phyloP scores from a whole-genome alignment of 2,888 invertebrate species.

The Mycogona germanica region DNA sequence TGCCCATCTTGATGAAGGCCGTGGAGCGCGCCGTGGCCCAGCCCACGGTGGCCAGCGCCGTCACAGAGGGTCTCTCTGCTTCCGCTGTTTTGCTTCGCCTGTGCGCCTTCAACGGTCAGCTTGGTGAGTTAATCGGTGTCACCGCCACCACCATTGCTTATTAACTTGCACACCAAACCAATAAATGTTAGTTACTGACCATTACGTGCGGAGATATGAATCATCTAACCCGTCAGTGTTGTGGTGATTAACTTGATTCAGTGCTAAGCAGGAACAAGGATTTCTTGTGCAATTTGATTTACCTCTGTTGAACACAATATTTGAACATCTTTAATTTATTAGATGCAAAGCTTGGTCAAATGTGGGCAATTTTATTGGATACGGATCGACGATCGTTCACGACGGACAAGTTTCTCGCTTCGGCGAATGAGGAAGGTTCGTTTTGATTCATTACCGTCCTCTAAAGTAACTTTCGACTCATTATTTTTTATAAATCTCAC shows the following conservation, averaged over 20 bases:
- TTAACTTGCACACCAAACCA: not conserved
- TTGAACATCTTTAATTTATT: no score
- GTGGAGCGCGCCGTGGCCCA: constrained; percentile 64
- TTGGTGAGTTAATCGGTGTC: not conserved
- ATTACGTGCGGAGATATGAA: not conserved
- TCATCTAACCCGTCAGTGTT: not conserved
- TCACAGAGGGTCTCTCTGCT: constrained; percentile 59
- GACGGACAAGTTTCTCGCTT: constrained; percentile 62
- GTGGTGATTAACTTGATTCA: not conserved
- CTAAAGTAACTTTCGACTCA: no score
- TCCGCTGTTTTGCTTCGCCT: constrained; percentile 53
- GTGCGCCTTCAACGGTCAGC: constrained; percentile 37
- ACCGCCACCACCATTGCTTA: not conserved
- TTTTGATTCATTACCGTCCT: not conserved
- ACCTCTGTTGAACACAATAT: no score
- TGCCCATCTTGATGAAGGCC: constrained; percentile 52
- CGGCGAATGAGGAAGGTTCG: constrained; percentile 53
- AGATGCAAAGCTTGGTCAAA: constrained; percentile 40
- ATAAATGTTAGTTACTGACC: no score
- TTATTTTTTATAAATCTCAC: no score
- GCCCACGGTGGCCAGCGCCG: constrained; percentile 51
- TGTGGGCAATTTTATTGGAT: constrained; percentile 60
- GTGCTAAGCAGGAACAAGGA: constrained; percentile 2
- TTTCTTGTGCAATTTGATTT: no score
- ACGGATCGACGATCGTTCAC: constrained; percentile 66